A percentile compares a stretch with the other conserved stretches of the same genome.
phyloP scores from a whole-genome alignment of 2,797 vertebrate genomes.

The Simalia tracyae region DNA sequence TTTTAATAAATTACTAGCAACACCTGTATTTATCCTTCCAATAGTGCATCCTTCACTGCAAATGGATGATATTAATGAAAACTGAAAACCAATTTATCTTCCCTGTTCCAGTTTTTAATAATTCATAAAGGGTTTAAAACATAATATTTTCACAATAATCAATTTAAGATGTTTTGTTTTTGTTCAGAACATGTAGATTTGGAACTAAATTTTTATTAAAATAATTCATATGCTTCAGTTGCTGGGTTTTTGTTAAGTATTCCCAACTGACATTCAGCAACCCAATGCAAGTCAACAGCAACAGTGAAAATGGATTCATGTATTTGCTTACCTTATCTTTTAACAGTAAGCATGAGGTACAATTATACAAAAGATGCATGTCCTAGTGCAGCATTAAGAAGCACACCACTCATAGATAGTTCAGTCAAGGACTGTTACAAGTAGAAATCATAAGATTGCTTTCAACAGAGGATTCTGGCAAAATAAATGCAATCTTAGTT shows the following conservation, averaged over 20 bases:
- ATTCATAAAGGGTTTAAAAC: background rate
- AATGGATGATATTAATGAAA: background rate
- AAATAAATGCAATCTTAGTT: background rate
- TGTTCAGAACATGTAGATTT: background rate
- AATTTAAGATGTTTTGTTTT: background rate
- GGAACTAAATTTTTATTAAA: background rate
- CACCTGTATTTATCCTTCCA: background rate
- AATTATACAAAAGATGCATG: background rate
- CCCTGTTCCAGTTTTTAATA: background rate
- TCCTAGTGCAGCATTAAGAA: background rate
- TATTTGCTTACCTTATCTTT: background rate
- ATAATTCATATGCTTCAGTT: background rate
- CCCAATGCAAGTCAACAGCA: background rate
- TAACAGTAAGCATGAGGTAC: background rate
- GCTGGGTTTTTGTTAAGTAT: background rate
- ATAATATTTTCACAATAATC: background rate
- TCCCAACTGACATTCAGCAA: background rate
- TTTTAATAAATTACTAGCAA: background rate
- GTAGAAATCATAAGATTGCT: background rate
- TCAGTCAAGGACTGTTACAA: background rate
- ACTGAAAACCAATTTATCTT: background rate
- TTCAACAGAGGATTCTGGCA: background rate
- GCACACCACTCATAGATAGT: background rate
- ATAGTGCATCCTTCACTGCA: background rate
- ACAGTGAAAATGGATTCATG: background rate